Conservation (phyloP, 2,113 vertebrate genomes). For the Pampusana beccarii region DNA sequence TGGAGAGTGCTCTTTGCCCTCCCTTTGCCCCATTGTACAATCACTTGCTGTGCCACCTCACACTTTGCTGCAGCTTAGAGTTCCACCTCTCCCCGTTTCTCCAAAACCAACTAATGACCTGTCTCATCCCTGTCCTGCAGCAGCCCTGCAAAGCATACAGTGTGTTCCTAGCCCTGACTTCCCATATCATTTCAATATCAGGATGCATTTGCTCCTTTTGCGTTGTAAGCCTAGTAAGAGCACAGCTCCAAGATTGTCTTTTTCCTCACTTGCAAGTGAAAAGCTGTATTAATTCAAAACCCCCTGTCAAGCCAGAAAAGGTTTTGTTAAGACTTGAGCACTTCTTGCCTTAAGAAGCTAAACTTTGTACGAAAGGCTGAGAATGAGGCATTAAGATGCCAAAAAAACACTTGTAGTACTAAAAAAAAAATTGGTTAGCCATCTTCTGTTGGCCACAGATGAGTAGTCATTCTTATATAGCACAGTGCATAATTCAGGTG, state of each 20-base stretch:
- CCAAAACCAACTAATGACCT: neutral
- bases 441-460: neutral
- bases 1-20: neutral
- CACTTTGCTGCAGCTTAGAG: neutral
- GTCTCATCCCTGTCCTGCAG: neutral
- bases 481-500: neutral
- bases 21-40: neutral
- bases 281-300: neutral
- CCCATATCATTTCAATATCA: neutral
- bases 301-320: accelerated
- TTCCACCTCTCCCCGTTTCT: accelerated
- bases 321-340: neutral
- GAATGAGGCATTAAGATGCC: neutral
- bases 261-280: neutral
- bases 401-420: neutral
- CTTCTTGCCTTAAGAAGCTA: neutral
- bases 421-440: neutral
- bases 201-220: neutral
- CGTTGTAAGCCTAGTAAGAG: neutral
- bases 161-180: neutral
- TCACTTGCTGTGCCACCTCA: neutral
- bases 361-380: neutral
- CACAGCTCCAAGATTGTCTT: neutral
- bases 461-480: neutral
- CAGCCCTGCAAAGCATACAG: neutral